These are phyloP conservation scores for Helicorthomorpha holstii DNA, from an alignment of 1,140 invertebrate species.

Conservation along the genomic window DNA sequence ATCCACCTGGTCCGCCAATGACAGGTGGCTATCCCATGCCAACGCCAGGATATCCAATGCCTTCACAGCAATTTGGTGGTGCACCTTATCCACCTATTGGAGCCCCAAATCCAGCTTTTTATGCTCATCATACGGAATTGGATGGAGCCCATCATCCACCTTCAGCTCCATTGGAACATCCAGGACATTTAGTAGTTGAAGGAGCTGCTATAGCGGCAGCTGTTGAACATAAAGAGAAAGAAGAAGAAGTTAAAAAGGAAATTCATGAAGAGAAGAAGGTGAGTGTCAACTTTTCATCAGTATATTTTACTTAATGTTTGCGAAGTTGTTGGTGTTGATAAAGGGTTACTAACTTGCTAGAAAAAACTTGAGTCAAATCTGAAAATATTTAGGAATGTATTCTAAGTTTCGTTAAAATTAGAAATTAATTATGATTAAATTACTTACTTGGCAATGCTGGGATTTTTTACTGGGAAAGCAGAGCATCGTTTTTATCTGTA, in stretches of 20 bases:
- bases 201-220: neutral
- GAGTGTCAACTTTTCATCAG: too few species aligned
- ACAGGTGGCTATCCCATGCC: too few species aligned
- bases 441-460: too few species aligned
- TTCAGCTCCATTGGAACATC: neutral
- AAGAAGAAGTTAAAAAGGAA: neutral
- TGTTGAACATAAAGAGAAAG: neutral
- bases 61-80: neutral
- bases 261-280: neutral
- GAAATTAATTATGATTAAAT: too few species aligned
- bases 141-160: neutral
- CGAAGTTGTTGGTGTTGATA: too few species aligned
- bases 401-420: too few species aligned
- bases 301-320: too few species aligned
- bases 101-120: neutral
- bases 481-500: too few species aligned
- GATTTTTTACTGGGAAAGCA: too few species aligned
- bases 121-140: neutral
- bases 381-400: too few species aligned
- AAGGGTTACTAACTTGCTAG: too few species aligned
- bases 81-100: neutral
- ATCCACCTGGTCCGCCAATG: neutral
- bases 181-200: neutral
- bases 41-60: neutral
- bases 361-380: too few species aligned